phyloP scores from a whole-genome alignment of 2,888 invertebrate genomes.

The Biston betularia region DNA sequence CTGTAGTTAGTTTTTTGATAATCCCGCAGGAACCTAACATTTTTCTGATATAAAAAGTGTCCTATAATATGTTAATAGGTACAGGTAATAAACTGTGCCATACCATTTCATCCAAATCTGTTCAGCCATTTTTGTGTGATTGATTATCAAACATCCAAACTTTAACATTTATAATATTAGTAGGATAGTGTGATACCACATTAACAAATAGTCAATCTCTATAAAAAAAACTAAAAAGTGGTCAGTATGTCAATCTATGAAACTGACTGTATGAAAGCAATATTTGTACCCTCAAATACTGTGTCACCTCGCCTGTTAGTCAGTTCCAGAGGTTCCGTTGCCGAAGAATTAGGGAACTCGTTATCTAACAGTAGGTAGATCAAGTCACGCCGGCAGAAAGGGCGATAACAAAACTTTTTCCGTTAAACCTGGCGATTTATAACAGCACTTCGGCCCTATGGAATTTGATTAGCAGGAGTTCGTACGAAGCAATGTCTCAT shows the following conservation, averaged over 20 bases:
- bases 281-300: slow-evolving; percentile 7
- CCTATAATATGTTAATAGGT: too few relatives aligned
- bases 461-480: slow-evolving; percentile 45
- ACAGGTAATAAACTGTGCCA: too few relatives aligned
- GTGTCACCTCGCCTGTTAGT: slow-evolving; percentile 27
- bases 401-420: slow-evolving; percentile 62
- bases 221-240: neutral
- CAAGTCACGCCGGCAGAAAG: slow-evolving; percentile 42
- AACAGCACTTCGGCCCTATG: slow-evolving; percentile 48
- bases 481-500: slow-evolving; percentile 27
- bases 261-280: neutral
- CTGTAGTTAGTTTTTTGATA: too few relatives aligned
- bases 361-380: slow-evolving; percentile 52
- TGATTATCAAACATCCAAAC: too few relatives aligned
- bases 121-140: too few relatives aligned
- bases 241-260: neutral
- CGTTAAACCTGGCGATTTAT: slow-evolving; percentile 62
- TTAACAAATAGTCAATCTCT: too few relatives aligned
- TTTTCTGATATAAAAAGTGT: too few relatives aligned
- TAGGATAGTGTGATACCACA: too few relatives aligned
- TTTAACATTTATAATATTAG: too few relatives aligned
- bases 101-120: too few relatives aligned
- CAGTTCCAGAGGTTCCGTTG: slow-evolving; percentile 48
- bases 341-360: slow-evolving; percentile 59
- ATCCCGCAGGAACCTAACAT: too few relatives aligned